A percentile compares a stretch with the other conserved stretches of the same genome.
Evolutionary conservation across 2,113 vertebrate species (phyloP).

Genomic region (Rhinolophus sinicus): DNA sequence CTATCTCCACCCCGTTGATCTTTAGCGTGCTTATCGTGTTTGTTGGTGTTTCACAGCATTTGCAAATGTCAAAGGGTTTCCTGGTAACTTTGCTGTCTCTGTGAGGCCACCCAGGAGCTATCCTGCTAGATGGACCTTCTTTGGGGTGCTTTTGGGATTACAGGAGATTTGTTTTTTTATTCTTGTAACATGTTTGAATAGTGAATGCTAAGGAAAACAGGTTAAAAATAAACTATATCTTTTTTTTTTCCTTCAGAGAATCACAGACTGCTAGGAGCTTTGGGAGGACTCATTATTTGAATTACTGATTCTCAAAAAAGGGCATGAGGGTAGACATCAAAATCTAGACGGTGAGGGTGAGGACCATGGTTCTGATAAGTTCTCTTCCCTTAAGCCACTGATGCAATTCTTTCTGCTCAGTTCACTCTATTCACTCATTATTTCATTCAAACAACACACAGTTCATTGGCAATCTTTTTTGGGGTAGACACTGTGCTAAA

Average conservation of each 20-base stretch:
- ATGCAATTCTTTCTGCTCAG: background rate
- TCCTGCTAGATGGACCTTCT: background rate
- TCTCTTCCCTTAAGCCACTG: background rate
- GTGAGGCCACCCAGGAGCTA: background rate
- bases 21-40: conserved; percentile 45
- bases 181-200: background rate
- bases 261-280: background rate
- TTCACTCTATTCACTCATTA: background rate
- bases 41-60: conserved; percentile 44
- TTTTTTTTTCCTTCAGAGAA: background rate
- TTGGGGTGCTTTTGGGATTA: background rate
- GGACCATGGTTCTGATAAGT: background rate
- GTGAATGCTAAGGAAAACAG: background rate
- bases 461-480: background rate
- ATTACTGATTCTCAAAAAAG: conserved; percentile 18
- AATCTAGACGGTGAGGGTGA: background rate
- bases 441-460: background rate
- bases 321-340: background rate
- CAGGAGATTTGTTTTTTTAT: background rate
- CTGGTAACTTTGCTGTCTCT: conserved; percentile 44
- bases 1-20: background rate
- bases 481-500: background rate
- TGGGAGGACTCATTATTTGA: background rate
- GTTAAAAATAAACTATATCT: background rate
- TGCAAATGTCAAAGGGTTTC: conserved; percentile 69